Conservation (phyloP, 2,888 invertebrate species). For the Orthosia gothica region DNA sequence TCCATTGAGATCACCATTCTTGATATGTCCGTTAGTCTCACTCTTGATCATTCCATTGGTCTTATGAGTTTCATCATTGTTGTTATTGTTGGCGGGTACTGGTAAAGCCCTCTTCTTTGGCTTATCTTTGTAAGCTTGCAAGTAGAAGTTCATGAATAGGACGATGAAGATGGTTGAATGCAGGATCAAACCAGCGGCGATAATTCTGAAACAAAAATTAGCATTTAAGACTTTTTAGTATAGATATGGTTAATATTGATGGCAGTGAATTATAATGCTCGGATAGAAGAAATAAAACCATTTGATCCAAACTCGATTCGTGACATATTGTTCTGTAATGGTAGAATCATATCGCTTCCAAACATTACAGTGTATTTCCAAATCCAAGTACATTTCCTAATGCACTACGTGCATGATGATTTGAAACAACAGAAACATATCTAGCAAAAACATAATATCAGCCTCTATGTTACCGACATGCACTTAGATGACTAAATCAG, state of each 20-base stretch:
- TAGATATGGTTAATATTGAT: too few relatives aligned
- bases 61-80: conserved; percentile 58
- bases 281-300: neutral
- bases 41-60: conserved; percentile 70
- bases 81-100: conserved; percentile 69
- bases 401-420: conserved; percentile 23
- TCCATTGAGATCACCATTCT: conserved; percentile 58
- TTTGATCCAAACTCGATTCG: neutral
- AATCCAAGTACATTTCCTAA: conserved; percentile 21
- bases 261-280: neutral
- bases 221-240: neutral
- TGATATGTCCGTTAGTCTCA: conserved; percentile 68
- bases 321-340: neutral
- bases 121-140: conserved; percentile 93
- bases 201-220: conserved; percentile 85
- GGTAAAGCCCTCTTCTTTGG: conserved; percentile 59
- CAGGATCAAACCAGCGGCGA: conserved; percentile 94
- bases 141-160: conserved; percentile 98
- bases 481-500: conserved; percentile 6
- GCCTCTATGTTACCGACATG: conserved; percentile 7
- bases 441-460: neutral
- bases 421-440: neutral
- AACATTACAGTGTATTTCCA: conserved; percentile 18
- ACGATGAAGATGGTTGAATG: conserved; percentile 97
- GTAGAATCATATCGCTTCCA: neutral